Evolutionary conservation across 2,113 vertebrate genomes (phyloP).

Genomic region (Crotophaga sulcirostris): DNA sequence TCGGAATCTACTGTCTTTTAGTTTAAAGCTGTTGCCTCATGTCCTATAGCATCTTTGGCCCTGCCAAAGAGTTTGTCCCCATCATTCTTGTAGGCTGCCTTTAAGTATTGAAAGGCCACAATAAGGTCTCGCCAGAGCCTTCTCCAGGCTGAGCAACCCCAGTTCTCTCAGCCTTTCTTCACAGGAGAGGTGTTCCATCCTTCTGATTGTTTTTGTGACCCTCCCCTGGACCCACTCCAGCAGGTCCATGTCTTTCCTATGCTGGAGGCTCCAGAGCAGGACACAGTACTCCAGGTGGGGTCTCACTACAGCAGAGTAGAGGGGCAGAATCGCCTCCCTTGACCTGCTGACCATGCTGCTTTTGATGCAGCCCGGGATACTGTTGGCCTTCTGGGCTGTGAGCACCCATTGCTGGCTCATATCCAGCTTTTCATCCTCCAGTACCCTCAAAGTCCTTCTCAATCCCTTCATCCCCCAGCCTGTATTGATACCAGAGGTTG

Average conservation of each 20-base stretch:
- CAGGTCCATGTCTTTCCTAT: neutral
- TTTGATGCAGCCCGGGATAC: neutral
- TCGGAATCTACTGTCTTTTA: neutral
- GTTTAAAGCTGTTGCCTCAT: neutral
- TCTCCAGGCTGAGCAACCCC: neutral
- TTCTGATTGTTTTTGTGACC: neutral
- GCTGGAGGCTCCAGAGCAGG: fast-evolving
- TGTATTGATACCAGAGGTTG: neutral
- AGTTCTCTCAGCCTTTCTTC: neutral
- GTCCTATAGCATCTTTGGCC: neutral
- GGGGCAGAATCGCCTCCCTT: fast-evolving
- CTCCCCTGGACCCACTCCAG: neutral
- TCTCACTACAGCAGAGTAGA: neutral
- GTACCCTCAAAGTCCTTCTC: neutral
- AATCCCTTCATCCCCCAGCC: neutral
- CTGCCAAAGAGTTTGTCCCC: neutral
- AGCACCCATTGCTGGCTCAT: fast-evolving
- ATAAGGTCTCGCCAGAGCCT: neutral
- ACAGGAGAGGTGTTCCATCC: neutral
- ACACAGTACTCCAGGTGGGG: neutral
- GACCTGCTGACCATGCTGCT: fast-evolving
- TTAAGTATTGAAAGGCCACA: neutral
- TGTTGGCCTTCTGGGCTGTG: fast-evolving
- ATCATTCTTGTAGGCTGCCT: neutral
- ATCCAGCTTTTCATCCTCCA: neutral